A percentile compares a stretch with the other conserved stretches of the same genome.
phyloP scores from a whole-genome alignment of 2,888 invertebrate species.

The Hymenopus coronatus region DNA sequence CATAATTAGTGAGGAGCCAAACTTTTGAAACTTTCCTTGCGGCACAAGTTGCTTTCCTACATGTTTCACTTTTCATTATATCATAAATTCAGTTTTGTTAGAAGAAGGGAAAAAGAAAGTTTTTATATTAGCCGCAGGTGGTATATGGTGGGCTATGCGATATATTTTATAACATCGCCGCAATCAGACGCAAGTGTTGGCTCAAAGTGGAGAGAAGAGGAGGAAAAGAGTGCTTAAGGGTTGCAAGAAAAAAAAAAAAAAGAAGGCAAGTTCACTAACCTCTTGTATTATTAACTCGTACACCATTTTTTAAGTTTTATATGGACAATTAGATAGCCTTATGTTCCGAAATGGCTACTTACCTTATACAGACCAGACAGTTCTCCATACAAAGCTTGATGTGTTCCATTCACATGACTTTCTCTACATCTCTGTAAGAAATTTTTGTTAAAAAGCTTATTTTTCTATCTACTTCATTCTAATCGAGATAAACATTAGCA shows the following conservation, averaged over 20 bases:
- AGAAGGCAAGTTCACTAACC: neutral
- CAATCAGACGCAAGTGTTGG: neutral
- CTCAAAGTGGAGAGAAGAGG: neutral
- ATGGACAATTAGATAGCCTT: too few species aligned
- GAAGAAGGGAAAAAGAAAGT: neutral
- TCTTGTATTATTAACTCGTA: neutral
- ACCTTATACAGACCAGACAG: too few species aligned
- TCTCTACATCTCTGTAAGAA: too few species aligned
- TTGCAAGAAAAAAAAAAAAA: neutral
- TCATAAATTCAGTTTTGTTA: constrained; percentile 6
- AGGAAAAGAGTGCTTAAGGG: neutral
- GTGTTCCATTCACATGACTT: too few species aligned
- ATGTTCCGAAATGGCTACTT: too few species aligned
- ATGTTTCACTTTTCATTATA: constrained; percentile 8
- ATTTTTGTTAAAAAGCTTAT: too few species aligned
- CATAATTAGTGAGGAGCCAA: neutral
- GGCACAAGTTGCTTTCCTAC: neutral
- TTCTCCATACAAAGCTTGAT: too few species aligned
- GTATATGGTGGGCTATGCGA: neutral
- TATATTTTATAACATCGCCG: constrained; percentile 2
- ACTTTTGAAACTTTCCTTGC: neutral
- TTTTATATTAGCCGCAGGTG: constrained; percentile 18
- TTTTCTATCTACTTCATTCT: too few species aligned
- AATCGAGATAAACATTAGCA: too few species aligned
- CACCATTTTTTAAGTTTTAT: too few species aligned